These are phyloP conservation scores for Nomada fucata DNA, from an alignment of 2,888 invertebrate genomes.

Conservation along the genomic window DNA sequence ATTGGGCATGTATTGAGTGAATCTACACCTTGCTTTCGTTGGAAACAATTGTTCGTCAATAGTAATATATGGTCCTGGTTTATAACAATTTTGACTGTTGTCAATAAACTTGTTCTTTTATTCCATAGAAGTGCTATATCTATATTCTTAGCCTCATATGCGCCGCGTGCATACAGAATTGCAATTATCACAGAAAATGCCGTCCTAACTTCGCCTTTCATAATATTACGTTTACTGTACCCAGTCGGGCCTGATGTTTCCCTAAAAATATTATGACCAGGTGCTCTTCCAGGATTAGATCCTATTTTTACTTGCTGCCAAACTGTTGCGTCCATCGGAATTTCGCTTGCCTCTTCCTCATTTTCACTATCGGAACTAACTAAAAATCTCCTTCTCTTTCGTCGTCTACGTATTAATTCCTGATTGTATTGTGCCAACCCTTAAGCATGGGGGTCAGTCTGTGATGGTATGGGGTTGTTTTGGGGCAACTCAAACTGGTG, in stretches of 20 bases:
- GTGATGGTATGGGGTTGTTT: no score
- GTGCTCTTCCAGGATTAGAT: constrained; percentile 28
- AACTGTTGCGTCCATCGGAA: constrained; percentile 39
- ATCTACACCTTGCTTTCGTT: constrained; percentile 59
- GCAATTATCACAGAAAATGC: constrained; percentile 52
- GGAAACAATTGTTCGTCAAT: constrained; percentile 72
- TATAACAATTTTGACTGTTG: constrained; percentile 2
- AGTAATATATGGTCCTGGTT: constrained; percentile 48
- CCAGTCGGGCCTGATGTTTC: constrained; percentile 57
- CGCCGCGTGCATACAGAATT: constrained; percentile 70
- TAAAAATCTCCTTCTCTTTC: constrained; percentile 40
- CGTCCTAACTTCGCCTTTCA: constrained; percentile 58
- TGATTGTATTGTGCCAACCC: no score
- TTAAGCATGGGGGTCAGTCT: no score
- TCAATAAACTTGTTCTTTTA: constrained; percentile 39
- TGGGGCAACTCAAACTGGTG: no score
- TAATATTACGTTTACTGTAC: constrained; percentile 60
- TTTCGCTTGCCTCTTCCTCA: constrained; percentile 46
- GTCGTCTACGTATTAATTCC: constrained; percentile 33
- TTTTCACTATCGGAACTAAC: constrained; percentile 39
- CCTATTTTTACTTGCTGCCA: constrained; percentile 38
- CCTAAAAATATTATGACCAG: constrained; percentile 47
- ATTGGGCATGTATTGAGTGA: constrained; percentile 57
- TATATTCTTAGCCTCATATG: constrained; percentile 62
- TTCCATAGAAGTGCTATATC: constrained; percentile 60